A percentile compares a stretch with the other conserved stretches of the same genome.
These are phyloP conservation scores for Timema podura DNA, from an alignment of 2,888 invertebrate species.

Conservation along the genomic window DNA sequence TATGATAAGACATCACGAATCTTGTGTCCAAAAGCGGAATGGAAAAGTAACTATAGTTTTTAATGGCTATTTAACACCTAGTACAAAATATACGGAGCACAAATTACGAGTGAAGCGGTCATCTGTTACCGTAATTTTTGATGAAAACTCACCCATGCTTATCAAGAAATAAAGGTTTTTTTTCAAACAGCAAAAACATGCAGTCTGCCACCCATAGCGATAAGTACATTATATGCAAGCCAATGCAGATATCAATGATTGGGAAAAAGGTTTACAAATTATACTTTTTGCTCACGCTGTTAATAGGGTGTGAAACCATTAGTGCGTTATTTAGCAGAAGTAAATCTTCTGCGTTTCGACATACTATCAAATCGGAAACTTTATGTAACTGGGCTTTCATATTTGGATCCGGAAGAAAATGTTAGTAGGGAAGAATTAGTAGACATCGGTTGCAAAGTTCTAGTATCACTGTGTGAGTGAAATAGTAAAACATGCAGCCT, in stretches of 20 bases:
- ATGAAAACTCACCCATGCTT: slow-evolving; percentile 16
- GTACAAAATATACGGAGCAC: slow-evolving; percentile 21
- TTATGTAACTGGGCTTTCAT: neutral
- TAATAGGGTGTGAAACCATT: neutral
- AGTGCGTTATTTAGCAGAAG: neutral
- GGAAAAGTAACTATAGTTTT: slow-evolving; percentile 1
- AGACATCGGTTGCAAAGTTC: slow-evolving; percentile 8
- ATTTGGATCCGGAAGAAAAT: neutral
- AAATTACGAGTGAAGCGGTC: slow-evolving; percentile 18
- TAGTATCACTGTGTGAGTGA: neutral
- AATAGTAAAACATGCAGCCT: neutral
- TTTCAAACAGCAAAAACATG: slow-evolving; percentile 9
- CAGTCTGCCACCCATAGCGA: slow-evolving; percentile 10
- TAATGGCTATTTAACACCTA: slow-evolving; percentile 8
- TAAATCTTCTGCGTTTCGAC: neutral
- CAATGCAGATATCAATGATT: neutral
- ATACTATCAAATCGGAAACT: neutral
- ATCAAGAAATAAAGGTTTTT: slow-evolving; percentile 4
- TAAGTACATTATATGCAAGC: neutral
- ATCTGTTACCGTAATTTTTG: slow-evolving; percentile 16
- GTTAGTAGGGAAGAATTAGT: neutral
- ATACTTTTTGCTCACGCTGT: neutral
- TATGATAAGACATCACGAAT: neutral
- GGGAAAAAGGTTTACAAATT: neutral
- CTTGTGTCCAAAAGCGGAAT: neutral